Evolutionary conservation across 2,113 vertebrate species (phyloP).

Genomic region (Empidonax traillii): DNA sequence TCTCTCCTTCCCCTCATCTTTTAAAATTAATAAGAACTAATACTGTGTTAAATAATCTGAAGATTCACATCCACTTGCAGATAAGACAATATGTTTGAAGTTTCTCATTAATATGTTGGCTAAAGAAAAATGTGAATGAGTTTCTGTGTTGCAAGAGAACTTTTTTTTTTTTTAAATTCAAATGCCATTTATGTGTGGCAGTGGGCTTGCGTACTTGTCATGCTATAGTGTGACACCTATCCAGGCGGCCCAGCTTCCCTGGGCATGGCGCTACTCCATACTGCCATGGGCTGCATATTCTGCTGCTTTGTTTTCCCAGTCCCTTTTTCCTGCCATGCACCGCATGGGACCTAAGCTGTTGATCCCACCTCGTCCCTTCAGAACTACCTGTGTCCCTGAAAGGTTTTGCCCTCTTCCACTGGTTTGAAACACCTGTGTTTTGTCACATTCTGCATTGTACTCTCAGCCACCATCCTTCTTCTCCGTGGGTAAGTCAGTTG

Average conservation of each 20-base stretch:
- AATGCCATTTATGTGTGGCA: neutral
- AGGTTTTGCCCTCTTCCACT: neutral
- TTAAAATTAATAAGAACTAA: neutral
- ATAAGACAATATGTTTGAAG: neutral
- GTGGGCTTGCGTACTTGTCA: neutral
- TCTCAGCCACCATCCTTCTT: neutral
- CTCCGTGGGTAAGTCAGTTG: rapidly evolving
- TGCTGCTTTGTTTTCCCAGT: neutral
- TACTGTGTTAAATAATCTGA: neutral
- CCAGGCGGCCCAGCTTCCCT: neutral
- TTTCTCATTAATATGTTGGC: neutral
- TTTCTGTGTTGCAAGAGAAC: neutral
- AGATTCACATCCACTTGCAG: neutral
- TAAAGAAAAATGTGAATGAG: neutral
- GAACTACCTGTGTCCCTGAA: neutral
- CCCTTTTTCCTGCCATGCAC: neutral
- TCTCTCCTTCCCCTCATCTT: neutral
- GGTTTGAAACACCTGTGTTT: neutral
- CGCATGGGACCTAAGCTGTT: rapidly evolving
- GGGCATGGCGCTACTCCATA: neutral
- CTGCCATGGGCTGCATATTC: rapidly evolving
- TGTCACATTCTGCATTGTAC: neutral
- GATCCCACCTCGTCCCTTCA: neutral
- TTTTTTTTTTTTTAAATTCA: neutral
- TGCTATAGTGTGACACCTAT: neutral